Conservation (phyloP, 2,888 invertebrate genomes). For the Hirtodrosophila duncani region DNA sequence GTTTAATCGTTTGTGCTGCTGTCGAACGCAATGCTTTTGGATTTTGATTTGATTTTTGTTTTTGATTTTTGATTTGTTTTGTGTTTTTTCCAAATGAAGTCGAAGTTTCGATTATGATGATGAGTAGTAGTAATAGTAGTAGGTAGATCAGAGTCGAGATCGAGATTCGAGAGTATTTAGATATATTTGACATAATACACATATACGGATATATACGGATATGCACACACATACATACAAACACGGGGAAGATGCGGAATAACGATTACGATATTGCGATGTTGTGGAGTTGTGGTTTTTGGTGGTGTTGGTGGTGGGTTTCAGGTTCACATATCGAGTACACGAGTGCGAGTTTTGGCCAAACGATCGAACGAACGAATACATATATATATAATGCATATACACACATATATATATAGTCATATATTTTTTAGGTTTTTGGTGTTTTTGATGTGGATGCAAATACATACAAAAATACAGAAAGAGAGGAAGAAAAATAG, state of each 20-base stretch:
- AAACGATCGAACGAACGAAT: constrained; percentile 57
- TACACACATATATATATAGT: too few species aligned
- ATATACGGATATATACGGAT: constrained; percentile 23
- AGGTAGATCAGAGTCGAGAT: constrained; percentile 22
- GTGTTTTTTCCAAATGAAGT: constrained; percentile 33
- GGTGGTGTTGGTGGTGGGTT: constrained; percentile 12
- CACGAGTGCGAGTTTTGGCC: constrained; percentile 39
- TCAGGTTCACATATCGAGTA: constrained; percentile 47
- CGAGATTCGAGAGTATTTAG: constrained; percentile 27
- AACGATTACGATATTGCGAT: too few species aligned
- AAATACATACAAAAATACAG: constrained; percentile 67
- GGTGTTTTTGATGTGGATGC: constrained; percentile 61
- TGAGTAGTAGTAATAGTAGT: constrained; percentile 34
- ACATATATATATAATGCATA: constrained; percentile 28
- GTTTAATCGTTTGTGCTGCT: constrained; percentile 78
- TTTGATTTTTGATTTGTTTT: constrained; percentile 1
- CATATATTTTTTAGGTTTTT: constrained; percentile 19
- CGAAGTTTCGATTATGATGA: constrained; percentile 27
- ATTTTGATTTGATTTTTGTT: constrained; percentile 10
- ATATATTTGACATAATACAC: constrained; percentile 13
- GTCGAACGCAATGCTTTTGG: constrained; percentile 74
- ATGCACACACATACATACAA: constrained; percentile 22
- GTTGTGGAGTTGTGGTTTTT: constrained; percentile 12
- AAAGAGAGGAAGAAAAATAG: constrained; percentile 56
- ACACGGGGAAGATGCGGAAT: too few species aligned